These are phyloP conservation scores for Anoura caudifer DNA, from an alignment of 2,113 vertebrate species.

Conservation along the genomic window DNA sequence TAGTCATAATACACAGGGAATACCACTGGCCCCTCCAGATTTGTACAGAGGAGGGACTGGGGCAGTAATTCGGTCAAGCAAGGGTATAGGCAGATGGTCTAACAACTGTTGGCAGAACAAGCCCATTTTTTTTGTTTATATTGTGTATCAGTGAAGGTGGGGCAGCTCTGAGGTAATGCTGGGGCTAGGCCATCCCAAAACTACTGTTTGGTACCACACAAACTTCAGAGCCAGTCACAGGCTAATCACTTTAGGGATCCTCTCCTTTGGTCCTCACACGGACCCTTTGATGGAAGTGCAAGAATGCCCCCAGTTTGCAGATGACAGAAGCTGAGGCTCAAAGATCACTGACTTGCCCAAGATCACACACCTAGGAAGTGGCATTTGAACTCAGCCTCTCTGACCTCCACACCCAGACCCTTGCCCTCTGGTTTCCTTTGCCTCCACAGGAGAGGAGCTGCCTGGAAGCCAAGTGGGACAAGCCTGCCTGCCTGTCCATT, in stretches of 20 bases:
- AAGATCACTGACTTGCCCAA: background rate
- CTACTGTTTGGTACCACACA: background rate
- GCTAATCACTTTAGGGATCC: background rate
- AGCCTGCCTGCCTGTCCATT: slow-evolving; percentile 6
- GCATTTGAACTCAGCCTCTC: background rate
- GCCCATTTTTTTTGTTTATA: background rate
- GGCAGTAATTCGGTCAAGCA: rapidly evolving
- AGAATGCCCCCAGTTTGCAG: too few species aligned
- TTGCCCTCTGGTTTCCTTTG: background rate
- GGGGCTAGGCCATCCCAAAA: background rate
- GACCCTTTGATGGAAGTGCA: background rate
- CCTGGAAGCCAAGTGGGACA: slow-evolving; percentile 27
- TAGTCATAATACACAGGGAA: background rate
- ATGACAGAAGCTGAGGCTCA: background rate
- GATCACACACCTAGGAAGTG: background rate
- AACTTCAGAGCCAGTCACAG: background rate
- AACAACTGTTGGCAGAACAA: rapidly evolving
- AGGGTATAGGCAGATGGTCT: rapidly evolving
- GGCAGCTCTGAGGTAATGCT: too few species aligned
- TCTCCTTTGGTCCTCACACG: background rate
- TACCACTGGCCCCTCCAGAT: background rate
- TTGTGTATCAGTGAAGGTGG: rapidly evolving
- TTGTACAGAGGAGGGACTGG: rapidly evolving
- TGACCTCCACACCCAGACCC: background rate
- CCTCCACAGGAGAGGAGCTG: background rate